Base-by-base conservation (phyloP, 1,140 invertebrate genomes). In the Diabrotica virgifera region DNA sequence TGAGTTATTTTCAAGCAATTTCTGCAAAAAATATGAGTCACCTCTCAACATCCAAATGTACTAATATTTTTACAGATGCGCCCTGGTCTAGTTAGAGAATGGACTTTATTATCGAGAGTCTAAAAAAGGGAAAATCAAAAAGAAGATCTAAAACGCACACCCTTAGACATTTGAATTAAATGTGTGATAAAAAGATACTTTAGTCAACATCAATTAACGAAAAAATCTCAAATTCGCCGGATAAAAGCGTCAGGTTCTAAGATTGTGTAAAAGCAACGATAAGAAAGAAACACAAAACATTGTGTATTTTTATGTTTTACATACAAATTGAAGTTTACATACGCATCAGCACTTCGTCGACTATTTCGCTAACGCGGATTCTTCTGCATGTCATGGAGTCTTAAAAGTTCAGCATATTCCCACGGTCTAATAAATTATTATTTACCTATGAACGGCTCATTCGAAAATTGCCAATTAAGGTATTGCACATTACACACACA, bases 401-500 rank as follows among this genome's bases (percentile, higher is more conserved):
- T 46, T 3, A 46, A 46, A 46, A 46, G 8, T 46, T 46, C 40
- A 46, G 40, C 40, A 46, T 46, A 46, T 46, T 46, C 40, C 40
- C 40, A 46, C 40, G 40, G 40, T 46, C 40, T n/a, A 46, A 10
- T 10, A 46, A 46, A 46, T 46, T 46, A 46, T 46, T 46, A 46
- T 46, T 46, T 46, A 46, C 40, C 40, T 46, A n/a, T 46, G 40
- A 46, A 46, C 40, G 40, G n/a, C 40, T 46, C n/a, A 46, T 46
- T 46, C n/a, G 40, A 46, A 46, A 46, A 46, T 46, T 46, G 40
- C 40, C n/a, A 46, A 46, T 46, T 46, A 46, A 46, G 40, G 40
- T 46, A 46, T 46, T 46, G 40, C n/a, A n/a, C n/a, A 46, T n/a
- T 8, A 0, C 40, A 46, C n/a, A n/a, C n/a, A n/a, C n/a, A 46